phyloP scores from a whole-genome alignment of 2,888 invertebrate genomes.

The Chromoteleia sp. region DNA sequence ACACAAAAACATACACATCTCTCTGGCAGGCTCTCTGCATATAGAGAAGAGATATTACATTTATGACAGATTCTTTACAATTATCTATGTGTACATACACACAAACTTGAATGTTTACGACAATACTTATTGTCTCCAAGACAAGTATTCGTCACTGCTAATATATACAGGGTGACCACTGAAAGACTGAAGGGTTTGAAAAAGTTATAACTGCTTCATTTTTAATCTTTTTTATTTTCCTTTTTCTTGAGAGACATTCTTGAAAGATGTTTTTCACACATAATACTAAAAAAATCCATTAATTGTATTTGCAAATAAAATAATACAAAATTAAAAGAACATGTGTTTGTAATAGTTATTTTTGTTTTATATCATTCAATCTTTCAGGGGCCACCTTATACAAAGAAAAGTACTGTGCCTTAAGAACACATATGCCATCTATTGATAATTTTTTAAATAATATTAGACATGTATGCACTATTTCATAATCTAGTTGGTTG shows the following conservation, averaged over 20 bases:
- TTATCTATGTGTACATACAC: slow-evolving; percentile 32
- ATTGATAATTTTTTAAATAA: slow-evolving; percentile 36
- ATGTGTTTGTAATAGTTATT: no score
- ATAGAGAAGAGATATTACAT: slow-evolving; percentile 45
- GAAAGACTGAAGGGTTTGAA: no score
- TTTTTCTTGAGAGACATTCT: no score
- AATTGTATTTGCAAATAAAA: no score
- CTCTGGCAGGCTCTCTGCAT: slow-evolving; percentile 36
- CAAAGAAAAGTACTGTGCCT: slow-evolving; percentile 47
- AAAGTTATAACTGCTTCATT: no score
- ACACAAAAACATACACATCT: neutral
- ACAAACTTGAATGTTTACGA: slow-evolving; percentile 42
- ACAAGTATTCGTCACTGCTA: slow-evolving; percentile 44
- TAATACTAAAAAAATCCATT: no score
- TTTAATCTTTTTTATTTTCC: no score
- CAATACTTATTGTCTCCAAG: slow-evolving; percentile 57
- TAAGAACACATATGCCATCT: slow-evolving; percentile 55
- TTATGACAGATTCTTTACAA: slow-evolving; percentile 47
- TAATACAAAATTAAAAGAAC: no score
- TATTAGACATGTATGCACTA: slow-evolving; percentile 2
- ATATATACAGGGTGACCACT: no score
- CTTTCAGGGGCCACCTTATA: no score
- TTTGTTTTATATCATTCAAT: no score
- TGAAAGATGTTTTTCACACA: no score
- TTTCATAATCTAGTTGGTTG: slow-evolving; percentile 9